A percentile compares a stretch with the other conserved stretches of the same genome.
Conservation (phyloP, 2,113 vertebrate species). For the Ctenomys sociabilis region DNA sequence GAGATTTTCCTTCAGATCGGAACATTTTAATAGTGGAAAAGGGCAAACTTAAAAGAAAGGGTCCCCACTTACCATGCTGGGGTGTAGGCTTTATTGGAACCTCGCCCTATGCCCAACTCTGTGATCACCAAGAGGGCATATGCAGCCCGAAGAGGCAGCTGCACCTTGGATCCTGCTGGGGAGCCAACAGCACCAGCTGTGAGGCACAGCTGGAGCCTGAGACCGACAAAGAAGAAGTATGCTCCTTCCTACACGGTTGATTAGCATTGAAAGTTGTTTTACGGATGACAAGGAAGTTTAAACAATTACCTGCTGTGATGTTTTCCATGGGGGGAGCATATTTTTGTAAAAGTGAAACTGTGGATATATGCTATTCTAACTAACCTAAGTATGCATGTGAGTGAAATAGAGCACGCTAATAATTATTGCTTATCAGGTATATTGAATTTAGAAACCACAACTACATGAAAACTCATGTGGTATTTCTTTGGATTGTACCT, state of each 20-base stretch:
- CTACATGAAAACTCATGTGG: not conserved
- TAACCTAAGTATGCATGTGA: not conserved
- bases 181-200: rapidly evolving
- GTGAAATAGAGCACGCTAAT: no score
- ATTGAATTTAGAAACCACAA: not conserved
- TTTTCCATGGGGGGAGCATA: not conserved
- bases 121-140: rapidly evolving
- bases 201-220: not conserved
- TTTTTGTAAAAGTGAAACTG: not conserved
- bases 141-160: rapidly evolving
- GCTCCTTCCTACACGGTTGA: not conserved
- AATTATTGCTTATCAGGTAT: not conserved
- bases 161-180: not conserved
- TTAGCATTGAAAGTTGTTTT: not conserved
- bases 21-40: not conserved
- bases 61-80: not conserved
- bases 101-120: not conserved
- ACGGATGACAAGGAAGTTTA: not conserved
- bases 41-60: not conserved
- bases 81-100: not conserved
- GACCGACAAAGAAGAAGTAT: not conserved
- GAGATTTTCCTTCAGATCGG: not conserved
- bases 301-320: not conserved
- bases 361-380: not conserved
- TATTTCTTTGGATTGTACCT: not conserved